phyloP scores from a whole-genome alignment of 2,113 vertebrate species.

The Epinephelus fuscoguttatus region DNA sequence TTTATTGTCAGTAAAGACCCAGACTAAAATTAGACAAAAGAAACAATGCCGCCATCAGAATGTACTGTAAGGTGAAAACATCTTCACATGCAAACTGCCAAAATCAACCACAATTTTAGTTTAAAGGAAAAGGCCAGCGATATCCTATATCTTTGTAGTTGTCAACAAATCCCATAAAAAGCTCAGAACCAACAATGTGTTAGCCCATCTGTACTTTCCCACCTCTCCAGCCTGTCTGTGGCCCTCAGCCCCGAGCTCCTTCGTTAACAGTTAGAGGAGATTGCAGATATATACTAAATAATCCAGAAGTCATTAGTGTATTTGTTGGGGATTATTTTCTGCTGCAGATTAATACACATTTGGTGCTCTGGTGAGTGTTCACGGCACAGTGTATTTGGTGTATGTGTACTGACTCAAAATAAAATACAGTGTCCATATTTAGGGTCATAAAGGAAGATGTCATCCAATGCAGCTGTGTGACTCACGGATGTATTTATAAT shows the following conservation, averaged over 20 bases:
- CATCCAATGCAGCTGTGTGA: no score
- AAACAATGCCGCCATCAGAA: neutral
- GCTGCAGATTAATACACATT: neutral
- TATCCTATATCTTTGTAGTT: neutral
- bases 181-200: neutral
- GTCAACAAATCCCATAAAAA: neutral
- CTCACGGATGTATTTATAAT: no score
- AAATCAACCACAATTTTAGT: neutral
- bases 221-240: neutral
- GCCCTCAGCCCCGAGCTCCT: neutral
- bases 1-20: conserved; percentile 11
- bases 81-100: neutral
- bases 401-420: neutral
- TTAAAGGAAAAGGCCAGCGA: neutral
- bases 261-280: neutral
- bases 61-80: neutral
- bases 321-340: neutral
- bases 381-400: no score
- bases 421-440: neutral
- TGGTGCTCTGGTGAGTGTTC: no score
- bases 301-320: neutral
- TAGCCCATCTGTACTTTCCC: neutral
- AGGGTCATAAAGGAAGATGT: neutral
- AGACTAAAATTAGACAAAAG: neutral
- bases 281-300: neutral